Conservation (phyloP, 2,113 vertebrate species). For the Chaenocephalus aceratus region DNA sequence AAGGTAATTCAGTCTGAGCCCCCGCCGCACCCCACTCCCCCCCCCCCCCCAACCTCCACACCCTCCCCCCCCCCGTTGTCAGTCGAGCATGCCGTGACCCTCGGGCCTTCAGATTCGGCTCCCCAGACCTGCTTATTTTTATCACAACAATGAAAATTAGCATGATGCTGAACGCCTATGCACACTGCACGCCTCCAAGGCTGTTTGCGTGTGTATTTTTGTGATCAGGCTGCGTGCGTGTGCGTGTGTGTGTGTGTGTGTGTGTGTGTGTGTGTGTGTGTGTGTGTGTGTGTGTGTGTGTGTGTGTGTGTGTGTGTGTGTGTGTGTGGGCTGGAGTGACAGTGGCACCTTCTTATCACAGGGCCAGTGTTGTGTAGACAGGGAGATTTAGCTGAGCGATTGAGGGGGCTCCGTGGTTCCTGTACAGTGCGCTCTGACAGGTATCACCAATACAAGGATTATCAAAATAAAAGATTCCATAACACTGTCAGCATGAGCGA, state of each 20-base stretch:
- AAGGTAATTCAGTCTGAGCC: constrained; percentile 82
- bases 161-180: constrained; percentile 80
- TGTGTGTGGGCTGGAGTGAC: constrained; percentile 68
- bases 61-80: constrained; percentile 59
- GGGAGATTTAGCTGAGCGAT: constrained; percentile 76
- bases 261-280: constrained; percentile 19
- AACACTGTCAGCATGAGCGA: constrained; percentile 66
- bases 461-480: constrained; percentile 75
- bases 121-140: constrained; percentile 86
- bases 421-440: constrained; percentile 67
- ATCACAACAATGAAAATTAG: constrained; percentile 87
- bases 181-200: constrained; percentile 73
- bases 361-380: constrained; percentile 73
- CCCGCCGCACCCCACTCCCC: constrained; percentile 10
- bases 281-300: constrained; percentile 19
- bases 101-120: constrained; percentile 76
- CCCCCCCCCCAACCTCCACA: not conserved
- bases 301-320: constrained; percentile 9
- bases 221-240: constrained; percentile 23
- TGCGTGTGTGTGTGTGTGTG: constrained; percentile 53
- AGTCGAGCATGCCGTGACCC: constrained; percentile 77
- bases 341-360: constrained; percentile 80
- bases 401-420: constrained; percentile 66
- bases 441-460: constrained; percentile 74
- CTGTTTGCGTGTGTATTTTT: constrained; percentile 58